These are phyloP conservation scores for Oncorhynchus gorbuscha DNA, from an alignment of 2,113 vertebrate species.

Conservation along the genomic window DNA sequence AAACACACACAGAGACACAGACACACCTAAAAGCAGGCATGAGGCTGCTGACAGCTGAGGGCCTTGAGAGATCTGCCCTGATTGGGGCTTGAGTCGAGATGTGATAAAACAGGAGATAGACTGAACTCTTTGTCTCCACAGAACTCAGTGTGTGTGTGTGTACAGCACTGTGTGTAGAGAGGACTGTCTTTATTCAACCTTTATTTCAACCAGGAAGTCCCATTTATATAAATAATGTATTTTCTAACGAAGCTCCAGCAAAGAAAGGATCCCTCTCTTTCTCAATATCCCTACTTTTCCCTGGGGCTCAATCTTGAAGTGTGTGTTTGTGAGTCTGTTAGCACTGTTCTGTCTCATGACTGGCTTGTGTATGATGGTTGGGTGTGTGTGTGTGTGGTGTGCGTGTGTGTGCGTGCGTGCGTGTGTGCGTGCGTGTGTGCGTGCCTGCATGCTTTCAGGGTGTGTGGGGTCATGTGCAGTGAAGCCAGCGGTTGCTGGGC, in stretches of 20 bases:
- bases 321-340: background rate
- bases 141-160: too few relatives aligned
- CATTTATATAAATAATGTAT: slow-evolving; percentile 15
- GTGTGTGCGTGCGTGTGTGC: background rate
- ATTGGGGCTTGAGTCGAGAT: too few relatives aligned
- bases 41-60: too few relatives aligned
- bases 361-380: background rate
- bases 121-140: too few relatives aligned
- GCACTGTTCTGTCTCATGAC: background rate
- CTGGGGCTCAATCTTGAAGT: background rate
- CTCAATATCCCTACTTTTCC: background rate
- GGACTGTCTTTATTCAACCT: too few relatives aligned
- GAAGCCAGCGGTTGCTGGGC: background rate
- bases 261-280: slow-evolving; percentile 19
- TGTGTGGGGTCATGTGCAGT: slow-evolving; percentile 5
- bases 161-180: too few relatives aligned
- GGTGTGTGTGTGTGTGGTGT: slow-evolving; percentile 12
- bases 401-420: slow-evolving; percentile 20
- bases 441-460: background rate
- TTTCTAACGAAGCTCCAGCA: slow-evolving; percentile 17
- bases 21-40: too few relatives aligned
- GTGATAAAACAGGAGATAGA: too few relatives aligned
- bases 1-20: too few relatives aligned
- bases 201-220: too few relatives aligned
- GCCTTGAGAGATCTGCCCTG: too few relatives aligned